phyloP scores from a whole-genome alignment of 2,113 vertebrate species.

The Calypte anna region DNA sequence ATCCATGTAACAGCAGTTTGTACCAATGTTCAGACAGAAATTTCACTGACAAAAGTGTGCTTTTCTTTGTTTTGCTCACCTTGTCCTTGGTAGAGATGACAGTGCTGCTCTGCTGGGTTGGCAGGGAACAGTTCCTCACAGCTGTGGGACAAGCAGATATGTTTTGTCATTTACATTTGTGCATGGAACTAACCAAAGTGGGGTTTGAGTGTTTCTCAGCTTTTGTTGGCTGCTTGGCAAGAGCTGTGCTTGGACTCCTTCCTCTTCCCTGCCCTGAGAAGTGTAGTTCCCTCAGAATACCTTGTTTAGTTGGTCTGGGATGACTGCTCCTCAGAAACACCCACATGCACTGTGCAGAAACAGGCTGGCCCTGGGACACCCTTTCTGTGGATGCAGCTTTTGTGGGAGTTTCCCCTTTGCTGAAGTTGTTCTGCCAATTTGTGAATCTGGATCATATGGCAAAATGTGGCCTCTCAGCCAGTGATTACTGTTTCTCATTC shows the following conservation, averaged over 20 bases:
- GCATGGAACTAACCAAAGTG: neutral
- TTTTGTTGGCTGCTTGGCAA: neutral
- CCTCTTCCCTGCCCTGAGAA: neutral
- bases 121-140: neutral
- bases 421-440: neutral
- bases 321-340: accelerated
- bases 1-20: neutral
- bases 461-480: neutral
- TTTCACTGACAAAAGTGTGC: neutral
- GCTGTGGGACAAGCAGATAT: neutral
- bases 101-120: neutral
- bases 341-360: accelerated
- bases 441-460: neutral
- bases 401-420: neutral
- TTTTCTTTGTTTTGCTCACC: neutral
- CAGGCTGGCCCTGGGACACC: neutral
- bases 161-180: neutral
- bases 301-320: neutral
- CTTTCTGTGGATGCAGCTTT: neutral
- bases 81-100: neutral
- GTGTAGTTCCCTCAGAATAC: neutral
- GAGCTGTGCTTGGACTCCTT: neutral
- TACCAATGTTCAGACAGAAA: neutral
- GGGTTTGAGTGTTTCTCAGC: neutral
- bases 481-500: neutral